A percentile compares a stretch with the other conserved stretches of the same genome.
Evolutionary conservation across 2,113 vertebrate species (phyloP).

Genomic region (Nyctibius bracteatus): DNA sequence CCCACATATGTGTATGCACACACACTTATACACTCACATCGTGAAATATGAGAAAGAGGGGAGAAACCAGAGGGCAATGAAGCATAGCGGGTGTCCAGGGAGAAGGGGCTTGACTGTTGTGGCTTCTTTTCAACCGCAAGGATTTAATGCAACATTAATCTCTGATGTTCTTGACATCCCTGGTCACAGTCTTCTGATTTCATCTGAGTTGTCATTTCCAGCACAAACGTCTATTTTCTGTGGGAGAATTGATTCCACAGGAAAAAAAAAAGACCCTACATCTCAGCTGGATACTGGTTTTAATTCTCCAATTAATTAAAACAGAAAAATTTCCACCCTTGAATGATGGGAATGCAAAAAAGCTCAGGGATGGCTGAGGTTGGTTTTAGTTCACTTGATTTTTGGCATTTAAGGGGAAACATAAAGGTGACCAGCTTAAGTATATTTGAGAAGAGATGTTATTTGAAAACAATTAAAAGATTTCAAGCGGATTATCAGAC

Average conservation of each 20-base stretch:
- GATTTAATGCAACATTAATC: conserved; percentile 19
- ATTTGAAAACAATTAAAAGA: neutral
- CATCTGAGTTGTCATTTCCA: neutral
- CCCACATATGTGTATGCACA: neutral
- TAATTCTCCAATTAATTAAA: neutral
- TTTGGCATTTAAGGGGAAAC: neutral
- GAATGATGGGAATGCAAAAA: neutral
- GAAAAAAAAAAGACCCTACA: neutral
- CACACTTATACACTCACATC: neutral
- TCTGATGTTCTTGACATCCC: neutral
- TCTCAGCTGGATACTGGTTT: neutral
- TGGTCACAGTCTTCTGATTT: conserved; percentile 2
- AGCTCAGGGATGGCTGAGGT: neutral
- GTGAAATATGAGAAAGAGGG: neutral
- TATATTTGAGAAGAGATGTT: neutral
- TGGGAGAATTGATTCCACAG: neutral
- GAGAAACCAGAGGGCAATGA: neutral
- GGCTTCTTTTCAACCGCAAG: neutral
- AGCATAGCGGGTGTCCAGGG: neutral
- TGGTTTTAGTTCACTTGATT: neutral
- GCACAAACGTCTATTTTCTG: neutral
- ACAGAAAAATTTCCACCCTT: neutral
- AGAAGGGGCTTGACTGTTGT: neutral
- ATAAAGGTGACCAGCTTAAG: neutral
- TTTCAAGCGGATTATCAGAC: neutral